Conservation (phyloP, 2,888 invertebrate species). For the Cloeon dipterum region DNA sequence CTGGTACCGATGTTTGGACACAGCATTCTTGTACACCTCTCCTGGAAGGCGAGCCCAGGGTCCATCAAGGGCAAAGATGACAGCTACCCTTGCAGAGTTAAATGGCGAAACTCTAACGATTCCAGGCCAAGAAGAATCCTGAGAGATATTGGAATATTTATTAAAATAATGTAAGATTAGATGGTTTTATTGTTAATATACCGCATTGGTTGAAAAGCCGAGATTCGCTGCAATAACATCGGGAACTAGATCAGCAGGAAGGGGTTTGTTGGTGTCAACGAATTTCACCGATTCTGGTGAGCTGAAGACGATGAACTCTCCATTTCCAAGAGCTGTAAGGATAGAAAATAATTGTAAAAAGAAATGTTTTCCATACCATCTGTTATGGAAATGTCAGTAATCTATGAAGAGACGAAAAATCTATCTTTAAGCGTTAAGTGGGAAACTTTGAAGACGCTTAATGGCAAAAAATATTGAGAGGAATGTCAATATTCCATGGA, state of each 20-base stretch:
- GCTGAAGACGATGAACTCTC: background rate
- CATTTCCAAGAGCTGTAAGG: background rate
- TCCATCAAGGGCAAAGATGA: background rate
- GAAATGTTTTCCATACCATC: no score
- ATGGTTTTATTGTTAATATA: no score
- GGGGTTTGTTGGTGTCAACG: background rate
- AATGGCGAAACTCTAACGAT: background rate
- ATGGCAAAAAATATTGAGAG: no score
- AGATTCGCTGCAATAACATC: background rate
- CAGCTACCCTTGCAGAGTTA: slow-evolving; percentile 1
- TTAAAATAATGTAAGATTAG: background rate
- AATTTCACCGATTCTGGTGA: background rate
- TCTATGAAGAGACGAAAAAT: no score
- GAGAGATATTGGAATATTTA: no score
- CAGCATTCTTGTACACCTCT: background rate
- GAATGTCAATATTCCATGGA: no score
- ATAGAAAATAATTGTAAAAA: no score
- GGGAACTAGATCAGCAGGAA: background rate
- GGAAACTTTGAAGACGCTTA: no score
- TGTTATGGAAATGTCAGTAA: no score
- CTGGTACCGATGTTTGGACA: background rate
- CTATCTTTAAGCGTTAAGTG: no score
- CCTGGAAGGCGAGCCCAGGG: background rate
- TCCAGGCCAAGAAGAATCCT: background rate
- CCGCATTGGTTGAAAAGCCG: background rate